These are phyloP conservation scores for Spatulosminthurus flaviceps DNA, from an alignment of 2,888 invertebrate genomes.

Conservation along the genomic window DNA sequence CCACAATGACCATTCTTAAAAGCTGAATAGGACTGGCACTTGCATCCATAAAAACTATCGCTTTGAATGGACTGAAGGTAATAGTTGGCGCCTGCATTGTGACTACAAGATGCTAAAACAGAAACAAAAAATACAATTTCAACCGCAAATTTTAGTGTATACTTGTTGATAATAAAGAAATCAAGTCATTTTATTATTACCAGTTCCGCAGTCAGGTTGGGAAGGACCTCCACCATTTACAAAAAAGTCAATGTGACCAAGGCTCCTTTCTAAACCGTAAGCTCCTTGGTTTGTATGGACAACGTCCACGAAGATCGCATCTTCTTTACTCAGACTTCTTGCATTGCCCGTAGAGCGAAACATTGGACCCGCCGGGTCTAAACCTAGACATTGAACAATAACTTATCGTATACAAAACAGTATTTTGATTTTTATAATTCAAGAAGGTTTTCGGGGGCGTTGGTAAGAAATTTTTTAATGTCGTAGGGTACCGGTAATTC, in stretches of 20 bases:
- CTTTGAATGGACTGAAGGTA: conserved; percentile 30
- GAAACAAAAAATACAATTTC: not conserved
- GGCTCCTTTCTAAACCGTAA: conserved; percentile 19
- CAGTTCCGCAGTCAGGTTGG: conserved; percentile 7
- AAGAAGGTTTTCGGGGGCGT: too few relatives aligned
- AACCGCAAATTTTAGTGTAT: too few relatives aligned
- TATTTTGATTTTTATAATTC: too few relatives aligned
- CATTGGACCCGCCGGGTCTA: conserved; percentile 35
- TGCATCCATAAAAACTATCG: not conserved
- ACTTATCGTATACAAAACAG: too few relatives aligned
- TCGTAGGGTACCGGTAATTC: too few relatives aligned
- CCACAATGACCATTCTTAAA: not conserved
- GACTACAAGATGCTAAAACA: conserved; percentile 39
- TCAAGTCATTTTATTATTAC: too few relatives aligned
- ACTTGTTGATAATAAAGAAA: too few relatives aligned
- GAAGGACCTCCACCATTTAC: conserved; percentile 38
- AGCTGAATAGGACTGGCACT: not conserved
- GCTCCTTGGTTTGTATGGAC: conserved; percentile 30
- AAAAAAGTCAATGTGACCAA: conserved; percentile 37
- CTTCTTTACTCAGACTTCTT: conserved; percentile 18
- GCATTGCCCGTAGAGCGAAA: not conserved
- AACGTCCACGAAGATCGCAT: conserved; percentile 38
- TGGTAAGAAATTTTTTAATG: too few relatives aligned
- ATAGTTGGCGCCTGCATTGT: conserved; percentile 22
- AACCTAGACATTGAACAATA: not conserved